These are phyloP conservation scores for Luperina nickerlii DNA, from an alignment of 2,888 invertebrate genomes.

Conservation along the genomic window DNA sequence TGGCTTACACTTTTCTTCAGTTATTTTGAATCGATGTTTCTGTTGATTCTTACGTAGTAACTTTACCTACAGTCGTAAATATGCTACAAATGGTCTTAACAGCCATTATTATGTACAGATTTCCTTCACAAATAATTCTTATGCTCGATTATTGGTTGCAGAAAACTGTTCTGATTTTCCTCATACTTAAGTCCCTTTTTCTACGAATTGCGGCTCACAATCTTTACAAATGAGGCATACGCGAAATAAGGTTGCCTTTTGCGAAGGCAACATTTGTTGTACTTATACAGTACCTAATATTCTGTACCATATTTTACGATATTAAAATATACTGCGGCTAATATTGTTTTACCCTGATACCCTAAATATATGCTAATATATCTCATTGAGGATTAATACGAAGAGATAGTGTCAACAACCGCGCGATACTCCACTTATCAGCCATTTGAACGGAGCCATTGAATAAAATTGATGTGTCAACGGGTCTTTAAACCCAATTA, in stretches of 20 bases:
- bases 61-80: conserved; percentile 5
- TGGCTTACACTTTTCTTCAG: background rate
- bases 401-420: conserved; percentile 57
- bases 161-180: conserved; percentile 44
- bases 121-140: conserved; percentile 35
- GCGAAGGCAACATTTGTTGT: conserved; percentile 29
- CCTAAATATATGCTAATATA: conserved; percentile 43
- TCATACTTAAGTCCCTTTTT: conserved; percentile 43
- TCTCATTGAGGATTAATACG: conserved; percentile 46
- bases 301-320: conserved; percentile 15
- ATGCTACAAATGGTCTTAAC: conserved; percentile 21
- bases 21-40: background rate
- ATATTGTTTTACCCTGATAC: conserved; percentile 6
- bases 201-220: conserved; percentile 32
- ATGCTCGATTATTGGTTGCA: conserved; percentile 31
- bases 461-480: conserved; percentile 56
- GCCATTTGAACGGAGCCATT: conserved; percentile 40
- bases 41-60: background rate
- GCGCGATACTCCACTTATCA: conserved; percentile 49
- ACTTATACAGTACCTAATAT: conserved; percentile 19
- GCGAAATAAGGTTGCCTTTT: conserved; percentile 17
- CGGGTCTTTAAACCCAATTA: conserved; percentile 44
- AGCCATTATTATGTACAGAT: conserved; percentile 32
- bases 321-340: background rate
- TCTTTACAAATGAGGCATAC: conserved; percentile 43